Conservation (phyloP, 2,113 vertebrate species). For the Helogale parvula region DNA sequence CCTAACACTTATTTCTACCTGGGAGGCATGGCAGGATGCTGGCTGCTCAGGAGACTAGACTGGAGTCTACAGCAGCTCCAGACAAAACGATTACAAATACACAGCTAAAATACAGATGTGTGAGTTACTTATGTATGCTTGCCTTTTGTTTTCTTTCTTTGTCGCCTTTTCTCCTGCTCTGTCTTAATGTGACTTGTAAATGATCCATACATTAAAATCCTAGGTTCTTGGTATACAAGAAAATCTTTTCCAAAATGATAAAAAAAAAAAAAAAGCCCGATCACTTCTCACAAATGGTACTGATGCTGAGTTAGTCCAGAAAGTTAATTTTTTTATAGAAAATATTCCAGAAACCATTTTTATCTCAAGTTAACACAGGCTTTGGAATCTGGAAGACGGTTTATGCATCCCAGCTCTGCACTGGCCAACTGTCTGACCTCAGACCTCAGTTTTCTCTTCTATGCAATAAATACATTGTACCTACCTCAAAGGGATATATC, state of each 20-base stretch:
- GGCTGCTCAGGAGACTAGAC: neutral
- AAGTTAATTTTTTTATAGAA: neutral
- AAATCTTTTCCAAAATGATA: neutral
- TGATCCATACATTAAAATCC: neutral
- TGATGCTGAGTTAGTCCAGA: neutral
- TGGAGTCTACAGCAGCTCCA: neutral
- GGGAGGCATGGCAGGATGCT: neutral
- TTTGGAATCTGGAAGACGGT: neutral
- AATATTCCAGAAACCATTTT: neutral
- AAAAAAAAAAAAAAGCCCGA: neutral
- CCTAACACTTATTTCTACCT: slow-evolving; percentile 51
- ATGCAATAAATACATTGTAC: neutral
- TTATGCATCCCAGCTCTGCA: neutral
- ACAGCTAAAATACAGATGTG: neutral
- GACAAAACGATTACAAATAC: neutral
- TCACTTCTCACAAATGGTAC: neutral
- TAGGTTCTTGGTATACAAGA: neutral
- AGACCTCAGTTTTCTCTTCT: neutral
- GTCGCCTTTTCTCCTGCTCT: neutral
- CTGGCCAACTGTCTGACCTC: neutral
- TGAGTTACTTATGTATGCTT: neutral
- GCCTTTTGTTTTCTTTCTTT: neutral
- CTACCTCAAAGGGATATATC: neutral
- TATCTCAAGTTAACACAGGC: neutral
- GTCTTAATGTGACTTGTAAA: neutral